Percentiles rank a stretch among this genome's conserved stretches.
Conservation (phyloP, 2,113 vertebrate genomes). For the Falco punctatus region DNA sequence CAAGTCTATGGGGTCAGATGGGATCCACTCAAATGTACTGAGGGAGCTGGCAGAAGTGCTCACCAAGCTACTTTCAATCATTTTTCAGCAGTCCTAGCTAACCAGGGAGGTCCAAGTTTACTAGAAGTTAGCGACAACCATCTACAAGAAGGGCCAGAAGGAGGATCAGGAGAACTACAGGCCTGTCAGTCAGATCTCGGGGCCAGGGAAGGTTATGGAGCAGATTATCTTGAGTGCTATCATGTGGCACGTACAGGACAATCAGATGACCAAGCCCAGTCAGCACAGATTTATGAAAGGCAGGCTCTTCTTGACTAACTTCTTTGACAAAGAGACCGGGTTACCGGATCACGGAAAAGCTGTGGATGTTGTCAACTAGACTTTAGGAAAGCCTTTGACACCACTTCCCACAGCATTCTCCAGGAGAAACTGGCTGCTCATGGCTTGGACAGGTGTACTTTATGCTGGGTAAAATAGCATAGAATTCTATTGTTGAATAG, state of each 20-base stretch:
- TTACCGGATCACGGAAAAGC: too few relatives aligned
- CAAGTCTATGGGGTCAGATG: background rate
- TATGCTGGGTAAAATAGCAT: too few relatives aligned
- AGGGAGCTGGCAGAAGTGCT: background rate
- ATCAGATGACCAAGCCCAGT: background rate
- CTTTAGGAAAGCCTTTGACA: too few relatives aligned
- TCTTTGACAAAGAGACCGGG: background rate
- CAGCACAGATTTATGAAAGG: background rate
- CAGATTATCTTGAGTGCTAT: background rate
- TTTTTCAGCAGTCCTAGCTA: too few relatives aligned
- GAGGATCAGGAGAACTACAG: background rate
- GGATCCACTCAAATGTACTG: background rate
- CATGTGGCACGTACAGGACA: background rate
- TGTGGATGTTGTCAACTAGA: too few relatives aligned
- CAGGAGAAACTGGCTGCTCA: too few relatives aligned
- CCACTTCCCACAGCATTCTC: too few relatives aligned
- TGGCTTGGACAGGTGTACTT: too few relatives aligned
- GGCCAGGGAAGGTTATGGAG: background rate
- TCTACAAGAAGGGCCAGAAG: background rate
- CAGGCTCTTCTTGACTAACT: background rate
- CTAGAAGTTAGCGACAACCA: too few relatives aligned
- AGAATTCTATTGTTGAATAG: too few relatives aligned
- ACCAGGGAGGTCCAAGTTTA: too few relatives aligned
- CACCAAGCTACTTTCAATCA: too few relatives aligned
- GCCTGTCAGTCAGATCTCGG: background rate